Conservation (phyloP, 2,113 vertebrate species). For the Trachemys scripta region DNA sequence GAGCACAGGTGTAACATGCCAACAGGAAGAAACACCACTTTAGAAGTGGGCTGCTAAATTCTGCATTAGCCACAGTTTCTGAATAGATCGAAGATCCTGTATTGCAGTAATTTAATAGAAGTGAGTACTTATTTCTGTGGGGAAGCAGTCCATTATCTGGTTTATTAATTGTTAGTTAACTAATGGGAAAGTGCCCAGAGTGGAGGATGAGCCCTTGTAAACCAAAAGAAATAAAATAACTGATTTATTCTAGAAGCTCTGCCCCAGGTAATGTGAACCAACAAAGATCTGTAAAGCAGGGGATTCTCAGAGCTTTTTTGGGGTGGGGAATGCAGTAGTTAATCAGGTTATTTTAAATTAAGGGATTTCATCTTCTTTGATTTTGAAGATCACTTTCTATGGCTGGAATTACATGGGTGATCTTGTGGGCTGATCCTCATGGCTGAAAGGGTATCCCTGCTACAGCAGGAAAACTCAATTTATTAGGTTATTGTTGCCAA, state of each 20-base stretch:
- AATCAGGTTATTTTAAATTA: not conserved
- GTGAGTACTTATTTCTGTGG: conserved; percentile 52
- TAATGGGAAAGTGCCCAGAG: conserved; percentile 70
- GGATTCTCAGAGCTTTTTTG: not conserved
- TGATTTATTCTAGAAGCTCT: conserved; percentile 48
- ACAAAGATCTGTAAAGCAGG: conserved; percentile 40
- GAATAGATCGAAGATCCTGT: conserved; percentile 5
- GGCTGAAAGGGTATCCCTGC: conserved; percentile 19
- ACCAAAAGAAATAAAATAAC: conserved; percentile 58
- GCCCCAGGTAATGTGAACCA: conserved; percentile 20
- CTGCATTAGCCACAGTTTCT: not conserved
- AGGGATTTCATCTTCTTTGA: conserved; percentile 29
- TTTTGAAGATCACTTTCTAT: not conserved
- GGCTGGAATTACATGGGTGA: not conserved
- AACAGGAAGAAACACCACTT: not conserved
- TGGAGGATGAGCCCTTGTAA: conserved; percentile 57
- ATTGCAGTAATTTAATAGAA: not conserved
- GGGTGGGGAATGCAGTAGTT: not conserved
- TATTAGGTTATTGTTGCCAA: not conserved
- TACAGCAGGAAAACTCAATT: conserved; percentile 20
- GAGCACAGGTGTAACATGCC: rapidly evolving
- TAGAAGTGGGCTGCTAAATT: not conserved
- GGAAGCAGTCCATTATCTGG: conserved; percentile 63
- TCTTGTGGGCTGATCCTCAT: conserved; percentile 35
- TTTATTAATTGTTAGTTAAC: conserved; percentile 75